Base-by-base conservation (phyloP, 2,113 vertebrate species). In the Nothocercus nigrocapillus region DNA sequence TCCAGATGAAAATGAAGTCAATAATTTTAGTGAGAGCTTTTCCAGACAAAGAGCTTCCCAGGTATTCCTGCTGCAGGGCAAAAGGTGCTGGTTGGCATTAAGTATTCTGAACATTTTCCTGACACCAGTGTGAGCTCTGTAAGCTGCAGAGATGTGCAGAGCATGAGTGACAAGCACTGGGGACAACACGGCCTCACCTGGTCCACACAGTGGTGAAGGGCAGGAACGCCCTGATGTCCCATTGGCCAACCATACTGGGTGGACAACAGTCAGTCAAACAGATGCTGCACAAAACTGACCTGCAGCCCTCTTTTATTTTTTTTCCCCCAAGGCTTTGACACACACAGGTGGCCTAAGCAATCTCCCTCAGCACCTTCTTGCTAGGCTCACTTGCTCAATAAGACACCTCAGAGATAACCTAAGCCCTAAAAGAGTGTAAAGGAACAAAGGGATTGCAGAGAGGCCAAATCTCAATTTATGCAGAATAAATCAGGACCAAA, bases 21-120 rank as follows among this genome's bases (percentile, higher is more conserved):
- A 68, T 51, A 51, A 45, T 88, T 83, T 67, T 85, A 86, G 67
- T 51, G 93, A 45, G 36, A 91, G 54, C 16, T 82, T 93, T 93
- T 91, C 67, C 75, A 93, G 78, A 82, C 7, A 0, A 68, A 45
- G 51, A 42, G 72, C 73, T 92, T 89, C 58, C 42, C 87, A 89
- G 66, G 47, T 87, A 44, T 85, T 53, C 53, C 2, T 4, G 62
- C 58, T 73, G 70, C 58, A 17, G 30, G 54, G 32, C 45, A 49
- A 68, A 78, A 90, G 54, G 64, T 67, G 66, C 36, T 93, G 66
- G 62, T 64, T 74, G 69, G 82, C 17, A 5, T 6, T 20, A 72
- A 87, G 62, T 66, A 72, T 56, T 40, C 77, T 63, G 44, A 78
- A 47, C 36, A 75, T 32, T 72, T 19, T 7, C 42, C 53, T 40